A percentile compares a stretch with the other conserved stretches of the same genome.
phyloP scores from a whole-genome alignment of 2,113 vertebrate genomes.

The Myrmecophaga tridactyla region DNA sequence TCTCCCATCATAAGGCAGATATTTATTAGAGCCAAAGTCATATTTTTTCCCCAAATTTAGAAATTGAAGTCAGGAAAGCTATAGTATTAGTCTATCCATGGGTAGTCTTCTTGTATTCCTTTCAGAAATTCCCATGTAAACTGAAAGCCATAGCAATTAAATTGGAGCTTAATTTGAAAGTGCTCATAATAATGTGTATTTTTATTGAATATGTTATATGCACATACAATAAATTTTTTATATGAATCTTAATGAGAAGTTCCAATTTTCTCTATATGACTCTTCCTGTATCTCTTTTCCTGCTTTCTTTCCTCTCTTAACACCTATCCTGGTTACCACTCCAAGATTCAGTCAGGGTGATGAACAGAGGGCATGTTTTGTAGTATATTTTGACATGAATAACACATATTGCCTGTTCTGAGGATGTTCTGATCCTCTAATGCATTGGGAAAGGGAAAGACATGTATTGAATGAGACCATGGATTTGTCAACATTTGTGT shows the following conservation, averaged over 20 bases:
- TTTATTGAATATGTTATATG: background rate
- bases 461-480: background rate
- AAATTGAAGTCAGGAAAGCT: background rate
- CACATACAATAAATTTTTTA: background rate
- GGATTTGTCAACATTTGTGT: background rate
- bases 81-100: background rate
- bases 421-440: background rate
- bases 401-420: background rate
- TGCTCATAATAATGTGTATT: background rate
- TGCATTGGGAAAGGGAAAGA: background rate
- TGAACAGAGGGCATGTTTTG: background rate
- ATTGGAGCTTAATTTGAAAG: background rate
- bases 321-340: background rate
- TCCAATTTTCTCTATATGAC: background rate
- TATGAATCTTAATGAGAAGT: background rate
- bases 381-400: background rate
- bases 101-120: background rate
- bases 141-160: background rate
- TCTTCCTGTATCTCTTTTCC: background rate
- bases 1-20: background rate
- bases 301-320: background rate
- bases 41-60: background rate
- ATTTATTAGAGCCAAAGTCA: background rate
- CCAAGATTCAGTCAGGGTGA: background rate
- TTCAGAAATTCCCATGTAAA: background rate